A percentile compares a stretch with the other conserved stretches of the same genome.
These are phyloP conservation scores for Drosophila grimshawi DNA, from an alignment of 1,140 invertebrate genomes.

Conservation along the genomic window DNA sequence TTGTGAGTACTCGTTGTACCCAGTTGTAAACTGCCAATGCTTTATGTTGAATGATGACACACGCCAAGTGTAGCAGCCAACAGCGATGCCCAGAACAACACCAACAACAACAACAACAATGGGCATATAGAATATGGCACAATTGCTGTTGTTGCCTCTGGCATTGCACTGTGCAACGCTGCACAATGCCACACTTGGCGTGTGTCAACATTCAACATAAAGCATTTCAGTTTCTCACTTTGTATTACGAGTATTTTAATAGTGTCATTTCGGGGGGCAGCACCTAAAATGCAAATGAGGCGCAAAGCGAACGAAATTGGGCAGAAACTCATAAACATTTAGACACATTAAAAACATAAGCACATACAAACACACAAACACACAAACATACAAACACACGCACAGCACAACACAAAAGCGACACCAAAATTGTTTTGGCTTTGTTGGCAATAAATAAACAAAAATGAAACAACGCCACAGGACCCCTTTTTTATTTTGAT, in stretches of 20 bases:
- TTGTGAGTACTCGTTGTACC: no score
- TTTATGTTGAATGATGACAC: no score
- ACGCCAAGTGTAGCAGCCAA: no score
- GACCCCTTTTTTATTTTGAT: slow-evolving; percentile 52
- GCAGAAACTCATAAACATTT: slow-evolving; percentile 50
- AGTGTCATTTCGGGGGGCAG: slow-evolving; percentile 41
- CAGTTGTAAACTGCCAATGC: no score
- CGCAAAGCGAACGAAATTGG: slow-evolving; percentile 41
- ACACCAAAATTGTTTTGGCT: slow-evolving; percentile 32
- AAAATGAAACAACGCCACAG: slow-evolving; percentile 65
- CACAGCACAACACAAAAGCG: neutral
- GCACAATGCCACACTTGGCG: slow-evolving; percentile 31
- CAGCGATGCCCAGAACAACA: no score
- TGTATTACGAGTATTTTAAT: slow-evolving; percentile 48
- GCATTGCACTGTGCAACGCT: slow-evolving; percentile 28
- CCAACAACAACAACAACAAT: slow-evolving; percentile 16
- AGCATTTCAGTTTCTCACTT: slow-evolving; percentile 27
- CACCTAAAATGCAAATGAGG: slow-evolving; percentile 62
- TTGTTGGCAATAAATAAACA: slow-evolving; percentile 71
- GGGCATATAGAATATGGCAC: slow-evolving; percentile 15
- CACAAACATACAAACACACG: slow-evolving; percentile 1
- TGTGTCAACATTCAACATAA: slow-evolving; percentile 43
- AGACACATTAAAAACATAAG: slow-evolving; percentile 40
- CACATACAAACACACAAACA: slow-evolving; percentile 21
- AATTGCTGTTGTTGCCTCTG: slow-evolving; percentile 22